phyloP scores from a whole-genome alignment of 2,113 vertebrate genomes.

The Macrotus californicus region DNA sequence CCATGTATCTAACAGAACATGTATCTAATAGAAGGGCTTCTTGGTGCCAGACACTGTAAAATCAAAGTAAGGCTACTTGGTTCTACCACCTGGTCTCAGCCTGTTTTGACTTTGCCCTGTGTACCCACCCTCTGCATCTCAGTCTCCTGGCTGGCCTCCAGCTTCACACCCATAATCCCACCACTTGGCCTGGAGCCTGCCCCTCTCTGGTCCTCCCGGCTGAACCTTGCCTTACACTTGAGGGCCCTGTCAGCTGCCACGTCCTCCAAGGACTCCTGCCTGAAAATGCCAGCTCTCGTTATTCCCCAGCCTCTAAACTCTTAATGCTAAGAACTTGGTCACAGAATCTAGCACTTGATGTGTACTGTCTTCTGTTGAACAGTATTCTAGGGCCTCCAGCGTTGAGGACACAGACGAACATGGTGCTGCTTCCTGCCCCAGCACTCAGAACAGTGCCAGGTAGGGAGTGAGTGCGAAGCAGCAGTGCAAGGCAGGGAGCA shows the following conservation, averaged over 20 bases:
- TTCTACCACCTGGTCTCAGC: neutral
- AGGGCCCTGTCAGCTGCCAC: neutral
- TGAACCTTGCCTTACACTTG: neutral
- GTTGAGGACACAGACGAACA: rapidly evolving
- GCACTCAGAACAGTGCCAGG: neutral
- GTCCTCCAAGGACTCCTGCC: neutral
- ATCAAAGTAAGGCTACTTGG: neutral
- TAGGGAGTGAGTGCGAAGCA: neutral
- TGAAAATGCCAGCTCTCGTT: neutral
- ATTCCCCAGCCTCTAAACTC: neutral
- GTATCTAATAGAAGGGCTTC: neutral
- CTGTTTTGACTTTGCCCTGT: neutral
- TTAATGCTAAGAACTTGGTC: neutral
- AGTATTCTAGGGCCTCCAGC: neutral
- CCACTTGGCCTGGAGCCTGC: neutral
- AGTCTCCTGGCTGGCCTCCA: neutral
- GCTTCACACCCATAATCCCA: rapidly evolving
- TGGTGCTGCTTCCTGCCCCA: neutral
- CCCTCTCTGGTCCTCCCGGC: too few species aligned
- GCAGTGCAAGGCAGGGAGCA: neutral
- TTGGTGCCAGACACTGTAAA: neutral
- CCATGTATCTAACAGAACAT: neutral
- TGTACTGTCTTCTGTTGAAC: neutral
- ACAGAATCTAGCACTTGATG: neutral
- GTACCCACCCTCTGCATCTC: too few species aligned